Conservation (phyloP, 2,113 vertebrate species). For the Antechinus flavipes region DNA sequence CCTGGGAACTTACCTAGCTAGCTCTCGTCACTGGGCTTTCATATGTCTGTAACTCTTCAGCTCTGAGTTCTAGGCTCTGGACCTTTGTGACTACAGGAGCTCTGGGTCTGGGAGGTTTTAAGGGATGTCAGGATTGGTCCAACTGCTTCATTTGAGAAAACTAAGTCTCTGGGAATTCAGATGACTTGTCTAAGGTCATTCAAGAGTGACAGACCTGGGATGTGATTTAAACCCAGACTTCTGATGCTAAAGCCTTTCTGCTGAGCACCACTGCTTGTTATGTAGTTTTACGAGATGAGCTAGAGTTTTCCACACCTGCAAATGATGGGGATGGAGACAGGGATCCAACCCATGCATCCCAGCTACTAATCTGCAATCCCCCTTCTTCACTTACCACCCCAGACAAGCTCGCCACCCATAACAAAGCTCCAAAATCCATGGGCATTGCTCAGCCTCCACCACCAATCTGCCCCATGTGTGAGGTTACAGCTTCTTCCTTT, state of each 20-base stretch:
- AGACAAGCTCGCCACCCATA: accelerated
- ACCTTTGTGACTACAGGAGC: background rate
- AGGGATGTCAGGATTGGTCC: background rate
- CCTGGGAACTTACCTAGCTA: background rate
- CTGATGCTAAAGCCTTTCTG: background rate
- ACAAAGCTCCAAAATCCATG: background rate
- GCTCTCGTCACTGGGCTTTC: background rate
- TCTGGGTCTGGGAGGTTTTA: background rate
- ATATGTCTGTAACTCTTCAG: background rate
- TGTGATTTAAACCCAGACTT: background rate
- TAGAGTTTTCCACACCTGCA: background rate
- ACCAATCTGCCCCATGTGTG: background rate
- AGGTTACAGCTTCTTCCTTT: background rate
- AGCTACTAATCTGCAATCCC: background rate
- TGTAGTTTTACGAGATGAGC: background rate
- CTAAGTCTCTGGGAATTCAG: background rate
- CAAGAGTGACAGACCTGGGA: background rate
- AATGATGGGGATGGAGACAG: background rate
- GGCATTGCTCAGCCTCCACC: background rate
- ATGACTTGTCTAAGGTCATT: background rate
- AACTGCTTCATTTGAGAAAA: slow-evolving; percentile 13
- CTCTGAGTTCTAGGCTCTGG: background rate
- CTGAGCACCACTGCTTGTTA: background rate
- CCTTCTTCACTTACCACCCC: background rate
- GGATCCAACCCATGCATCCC: background rate